Percentiles rank a stretch among this genome's conserved stretches.
Conservation (phyloP, 2,888 invertebrate genomes). For the Hemithea aestivaria region DNA sequence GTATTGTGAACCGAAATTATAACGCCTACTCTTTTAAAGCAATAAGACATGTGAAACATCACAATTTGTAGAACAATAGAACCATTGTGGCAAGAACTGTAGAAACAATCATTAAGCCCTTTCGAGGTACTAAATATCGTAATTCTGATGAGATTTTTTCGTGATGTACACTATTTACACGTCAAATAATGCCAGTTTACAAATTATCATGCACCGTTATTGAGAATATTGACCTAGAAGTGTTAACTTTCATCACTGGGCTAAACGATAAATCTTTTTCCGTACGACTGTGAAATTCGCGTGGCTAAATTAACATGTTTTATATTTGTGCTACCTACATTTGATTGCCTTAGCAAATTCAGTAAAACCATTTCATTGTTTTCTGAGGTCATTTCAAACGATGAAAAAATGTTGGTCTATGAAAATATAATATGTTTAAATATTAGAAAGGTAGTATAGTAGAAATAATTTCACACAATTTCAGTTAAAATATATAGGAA, state of each 20-base stretch:
- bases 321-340: too few species aligned
- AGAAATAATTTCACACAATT: too few species aligned
- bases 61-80: constrained; percentile 31
- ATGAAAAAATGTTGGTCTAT: too few species aligned
- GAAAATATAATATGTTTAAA: too few species aligned
- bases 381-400: too few species aligned
- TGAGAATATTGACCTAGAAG: constrained; percentile 14
- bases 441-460: too few species aligned
- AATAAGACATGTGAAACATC: constrained; percentile 24
- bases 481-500: too few species aligned
- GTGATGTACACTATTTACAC: constrained; percentile 42
- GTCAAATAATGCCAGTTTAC: constrained; percentile 33
- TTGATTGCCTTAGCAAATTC: too few species aligned
- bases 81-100: constrained; percentile 32
- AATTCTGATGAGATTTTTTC: constrained; percentile 48
- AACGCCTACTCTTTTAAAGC: constrained; percentile 28
- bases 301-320: too few species aligned
- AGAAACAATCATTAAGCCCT: constrained; percentile 55
- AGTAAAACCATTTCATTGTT: too few species aligned
- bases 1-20: constrained; percentile 28
- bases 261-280: not conserved
- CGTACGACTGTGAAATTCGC: too few species aligned
- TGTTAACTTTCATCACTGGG: constrained; percentile 14
- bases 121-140: constrained; percentile 25
- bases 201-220: constrained; percentile 28